A percentile compares a stretch with the other conserved stretches of the same genome.
phyloP scores from a whole-genome alignment of 2,888 invertebrate genomes.

The Drosophila kokeensis region DNA sequence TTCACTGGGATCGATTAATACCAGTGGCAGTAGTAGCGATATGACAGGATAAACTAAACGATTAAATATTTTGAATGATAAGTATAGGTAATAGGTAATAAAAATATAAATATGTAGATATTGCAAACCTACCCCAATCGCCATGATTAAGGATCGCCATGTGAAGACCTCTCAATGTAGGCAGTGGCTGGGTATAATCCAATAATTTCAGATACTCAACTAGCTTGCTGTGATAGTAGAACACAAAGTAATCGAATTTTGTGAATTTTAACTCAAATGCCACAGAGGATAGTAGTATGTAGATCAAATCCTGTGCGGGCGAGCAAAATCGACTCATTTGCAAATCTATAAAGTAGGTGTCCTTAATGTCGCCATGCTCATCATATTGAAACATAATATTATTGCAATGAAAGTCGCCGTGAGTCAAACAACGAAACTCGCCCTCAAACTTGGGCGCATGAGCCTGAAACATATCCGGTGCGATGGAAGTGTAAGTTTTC shows the following conservation, averaged over 20 bases:
- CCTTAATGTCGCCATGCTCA: constrained; percentile 49
- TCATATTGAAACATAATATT: constrained; percentile 83
- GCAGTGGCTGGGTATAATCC: constrained; percentile 67
- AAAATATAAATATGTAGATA: neutral
- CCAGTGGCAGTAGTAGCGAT: constrained; percentile 58
- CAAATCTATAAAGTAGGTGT: constrained; percentile 80
- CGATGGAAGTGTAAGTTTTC: constrained; percentile 51
- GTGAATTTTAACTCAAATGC: constrained; percentile 68
- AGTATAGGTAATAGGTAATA: neutral
- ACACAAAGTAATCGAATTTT: constrained; percentile 80
- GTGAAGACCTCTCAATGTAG: constrained; percentile 74
- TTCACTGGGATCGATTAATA: constrained; percentile 73
- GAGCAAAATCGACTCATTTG: constrained; percentile 82
- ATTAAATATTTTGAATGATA: neutral
- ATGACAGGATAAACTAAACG: constrained; percentile 61
- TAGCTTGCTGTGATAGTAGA: constrained; percentile 75
- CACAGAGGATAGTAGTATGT: constrained; percentile 78
- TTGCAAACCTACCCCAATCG: constrained; percentile 69
- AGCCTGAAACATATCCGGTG: constrained; percentile 65
- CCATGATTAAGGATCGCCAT: constrained; percentile 64
- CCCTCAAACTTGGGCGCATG: constrained; percentile 46
- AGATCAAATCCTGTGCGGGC: constrained; percentile 82
- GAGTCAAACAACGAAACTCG: constrained; percentile 75
- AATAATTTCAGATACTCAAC: constrained; percentile 68
- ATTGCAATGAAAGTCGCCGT: constrained; percentile 83